Base-by-base conservation (phyloP, 1,140 invertebrate genomes). In the Adelges cooleyi region DNA sequence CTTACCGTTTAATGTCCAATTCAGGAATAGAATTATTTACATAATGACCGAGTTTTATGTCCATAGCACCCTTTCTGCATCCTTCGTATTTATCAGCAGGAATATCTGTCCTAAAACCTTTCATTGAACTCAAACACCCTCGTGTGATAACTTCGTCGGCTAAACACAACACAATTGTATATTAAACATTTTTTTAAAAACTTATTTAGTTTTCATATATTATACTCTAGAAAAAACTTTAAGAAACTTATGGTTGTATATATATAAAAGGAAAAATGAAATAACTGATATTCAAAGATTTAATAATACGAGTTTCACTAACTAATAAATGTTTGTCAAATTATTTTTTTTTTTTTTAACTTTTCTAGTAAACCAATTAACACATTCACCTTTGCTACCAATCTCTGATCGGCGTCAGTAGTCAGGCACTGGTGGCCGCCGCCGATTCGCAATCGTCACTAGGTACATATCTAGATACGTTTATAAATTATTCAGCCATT, bases 71-170 rank as follows among this genome's bases (percentile, higher is more conserved):
- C 36, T 84, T 79, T 67, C 90, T 79, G 72, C 91, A 95, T 0
- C 91, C 91, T 76, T 93, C 90, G 75, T 91, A 93, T 67, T 84
- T 85, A 76, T 94, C 92, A 2, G 90, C 89, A n/a, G 91, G 92
- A 69, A 94, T 88, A 72, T 95, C 91, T 23, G 84, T 88, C 62
- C 90, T 78, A 66, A 86, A 80, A 50, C 81, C 83, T 71, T 80
- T 81, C 15, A 94, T 75, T 11, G 85, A 82, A 71, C 90, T 94
- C 2, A 94, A 72, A 75, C 92, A 95, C 71, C 90, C 86, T 71
- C 92, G 79, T 1, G 87, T 94, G 22, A 94, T 87, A 1, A 89
- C 77, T 71, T 83, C 81, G 71, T 87, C 81, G 49, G 84, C 89
- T 91, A 65, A 83, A 81, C 65, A 46, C 65, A 51, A 56, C 20